These are phyloP conservation scores for Nomia melanderi DNA, from an alignment of 1,140 invertebrate species.

Conservation along the genomic window DNA sequence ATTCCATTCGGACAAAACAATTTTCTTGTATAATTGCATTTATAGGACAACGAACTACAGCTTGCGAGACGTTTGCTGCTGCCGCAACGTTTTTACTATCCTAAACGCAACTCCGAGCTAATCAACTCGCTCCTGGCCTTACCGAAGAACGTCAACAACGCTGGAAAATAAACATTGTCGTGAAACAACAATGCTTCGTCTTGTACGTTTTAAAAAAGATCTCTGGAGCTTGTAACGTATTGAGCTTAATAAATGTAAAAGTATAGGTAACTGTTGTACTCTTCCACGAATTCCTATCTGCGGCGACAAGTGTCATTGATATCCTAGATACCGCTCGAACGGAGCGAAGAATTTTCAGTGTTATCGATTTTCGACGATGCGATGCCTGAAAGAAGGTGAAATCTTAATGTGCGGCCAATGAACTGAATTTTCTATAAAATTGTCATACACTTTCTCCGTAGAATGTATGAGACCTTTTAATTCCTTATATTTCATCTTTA, in stretches of 20 bases:
- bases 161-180: constrained; percentile 79
- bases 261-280: neutral
- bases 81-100: constrained; percentile 67
- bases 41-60: constrained; percentile 72
- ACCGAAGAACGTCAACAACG: constrained; percentile 87
- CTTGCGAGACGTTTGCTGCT: constrained; percentile 65
- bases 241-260: constrained; percentile 20
- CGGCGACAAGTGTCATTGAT: neutral
- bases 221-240: neutral
- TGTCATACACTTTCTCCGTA: no score
- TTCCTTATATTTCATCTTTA: neutral
- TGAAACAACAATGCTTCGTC: neutral
- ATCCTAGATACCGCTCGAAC: neutral
- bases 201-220: constrained; percentile 11
- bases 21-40: constrained; percentile 4
- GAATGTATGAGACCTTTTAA: no score
- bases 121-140: constrained; percentile 87
- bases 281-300: neutral
- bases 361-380: neutral
- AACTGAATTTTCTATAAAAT: neutral
- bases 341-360: neutral
- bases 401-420: neutral
- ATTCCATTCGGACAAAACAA: neutral
- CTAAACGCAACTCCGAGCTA: constrained; percentile 87
- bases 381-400: neutral